Percentiles rank a stretch among this genome's conserved stretches.
Conservation (phyloP, 2,797 vertebrate genomes). For the Euphonia xanthogaster region DNA sequence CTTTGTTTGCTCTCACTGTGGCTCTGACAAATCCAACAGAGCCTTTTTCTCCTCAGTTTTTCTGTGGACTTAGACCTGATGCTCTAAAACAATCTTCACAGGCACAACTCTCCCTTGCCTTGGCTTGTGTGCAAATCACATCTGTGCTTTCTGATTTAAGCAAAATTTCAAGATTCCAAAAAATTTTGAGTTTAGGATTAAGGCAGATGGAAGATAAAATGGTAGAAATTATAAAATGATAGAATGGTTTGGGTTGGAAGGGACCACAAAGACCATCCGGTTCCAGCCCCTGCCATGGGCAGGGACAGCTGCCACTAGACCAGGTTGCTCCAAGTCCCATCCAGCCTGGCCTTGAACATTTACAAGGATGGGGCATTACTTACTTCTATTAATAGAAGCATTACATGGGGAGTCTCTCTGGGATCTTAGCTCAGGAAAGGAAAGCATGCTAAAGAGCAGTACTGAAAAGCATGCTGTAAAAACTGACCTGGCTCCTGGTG, state of each 20-base stretch:
- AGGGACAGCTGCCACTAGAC: neutral
- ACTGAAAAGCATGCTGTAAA: neutral
- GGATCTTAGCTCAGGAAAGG: neutral
- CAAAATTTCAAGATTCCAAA: neutral
- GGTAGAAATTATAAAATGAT: neutral
- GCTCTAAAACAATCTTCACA: neutral
- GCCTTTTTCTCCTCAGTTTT: neutral
- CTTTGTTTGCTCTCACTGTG: conserved; percentile 37
- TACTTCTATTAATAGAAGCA: neutral
- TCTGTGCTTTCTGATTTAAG: neutral
- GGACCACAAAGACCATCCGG: neutral
- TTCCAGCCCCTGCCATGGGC: neutral
- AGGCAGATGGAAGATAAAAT: neutral
- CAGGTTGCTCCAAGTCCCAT: neutral
- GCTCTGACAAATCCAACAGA: neutral
- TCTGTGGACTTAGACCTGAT: neutral
- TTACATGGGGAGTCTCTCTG: neutral
- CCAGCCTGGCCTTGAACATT: neutral
- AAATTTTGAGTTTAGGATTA: neutral
- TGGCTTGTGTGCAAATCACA: accelerated
- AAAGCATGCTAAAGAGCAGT: neutral
- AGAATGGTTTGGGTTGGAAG: neutral
- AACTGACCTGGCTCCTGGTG: neutral
- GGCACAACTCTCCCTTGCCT: neutral
- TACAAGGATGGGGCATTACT: neutral